Conservation (phyloP, 2,888 invertebrate genomes). For the Leptopilina syphax region DNA sequence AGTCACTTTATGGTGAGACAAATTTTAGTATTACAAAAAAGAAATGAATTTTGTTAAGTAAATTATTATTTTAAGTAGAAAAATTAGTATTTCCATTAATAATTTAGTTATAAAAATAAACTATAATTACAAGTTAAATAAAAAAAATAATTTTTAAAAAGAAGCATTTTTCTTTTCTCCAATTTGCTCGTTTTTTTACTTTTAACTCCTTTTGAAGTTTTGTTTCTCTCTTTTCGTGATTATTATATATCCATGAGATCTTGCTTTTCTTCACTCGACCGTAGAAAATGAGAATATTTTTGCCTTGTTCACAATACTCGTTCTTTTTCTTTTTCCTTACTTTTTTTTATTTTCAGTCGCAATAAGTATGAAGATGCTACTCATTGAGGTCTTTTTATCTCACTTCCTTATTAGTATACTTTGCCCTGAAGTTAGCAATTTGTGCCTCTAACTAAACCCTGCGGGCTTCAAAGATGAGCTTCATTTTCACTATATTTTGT, state of each 20-base stretch:
- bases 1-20: no score
- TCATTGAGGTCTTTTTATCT: slow-evolving; percentile 1
- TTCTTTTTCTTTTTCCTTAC: neutral
- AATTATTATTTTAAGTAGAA: no score
- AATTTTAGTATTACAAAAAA: no score
- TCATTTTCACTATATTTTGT: slow-evolving; percentile 26
- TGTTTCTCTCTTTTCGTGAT: slow-evolving; percentile 50
- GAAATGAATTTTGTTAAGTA: no score
- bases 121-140: no score
- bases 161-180: neutral
- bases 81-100: no score
- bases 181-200: neutral
- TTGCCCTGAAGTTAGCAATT: slow-evolving; percentile 24
- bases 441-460: slow-evolving; percentile 3
- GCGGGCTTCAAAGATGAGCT: slow-evolving; percentile 1
- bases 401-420: slow-evolving; percentile 12
- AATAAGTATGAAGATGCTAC: neutral
- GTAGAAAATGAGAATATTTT: slow-evolving; percentile 65
- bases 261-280: slow-evolving; percentile 61
- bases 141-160: no score
- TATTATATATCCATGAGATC: slow-evolving; percentile 55
- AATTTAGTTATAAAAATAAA: no score
- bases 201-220: slow-evolving; percentile 43
- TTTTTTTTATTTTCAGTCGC: no score
- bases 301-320: neutral